Base-by-base conservation (phyloP, 2,113 vertebrate species). In the Agelaius phoeniceus region DNA sequence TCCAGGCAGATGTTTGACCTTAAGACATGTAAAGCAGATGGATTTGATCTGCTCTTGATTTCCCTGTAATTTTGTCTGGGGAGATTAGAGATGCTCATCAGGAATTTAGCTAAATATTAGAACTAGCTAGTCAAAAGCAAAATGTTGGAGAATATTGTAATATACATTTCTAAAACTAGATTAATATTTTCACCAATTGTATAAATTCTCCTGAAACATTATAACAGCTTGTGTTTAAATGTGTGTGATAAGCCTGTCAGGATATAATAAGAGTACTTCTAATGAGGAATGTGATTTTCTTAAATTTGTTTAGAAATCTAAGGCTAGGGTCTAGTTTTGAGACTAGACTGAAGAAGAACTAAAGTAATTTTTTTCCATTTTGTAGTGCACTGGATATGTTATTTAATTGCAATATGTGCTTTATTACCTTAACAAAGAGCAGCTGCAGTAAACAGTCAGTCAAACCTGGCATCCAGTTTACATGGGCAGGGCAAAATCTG, bases 1-100 rank as follows among this genome's bases (percentile, higher is more conserved):
- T 82, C 87, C 89, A 75, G 63, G 67, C 83, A 96, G 83, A 85
- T 87, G 76, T 93, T 94, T 95, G 68, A 90, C 93, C 89, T 95
- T 68, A 82, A 84, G 94, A 93, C 78, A 68, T 91, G 59, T 80
- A 68, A 92, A 94, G 52, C 85, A 86, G 49, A 89, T 52, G 68
- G 63, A 52, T 92, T 83, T 84, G 77, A 75, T 87, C 81, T 7
- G 65, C 15, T 87, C 58, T 63, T 93, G 76, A 78, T 92, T 69
- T 92, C 49, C 31, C 14, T 78, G 35, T 54, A 79, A 49, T 77
- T 82, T 75, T 68, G 24, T 31, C 61, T 54, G 22, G 31, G 59
- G 37, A 91, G 37, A 78, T 75, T 54, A 71, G 55, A 72, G 30
- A 63, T 23, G 6, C 26, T 74, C 14, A 44, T 28, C 21, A 74